Base-by-base conservation (phyloP, 2,888 invertebrate species). In the Philaethria dido region DNA sequence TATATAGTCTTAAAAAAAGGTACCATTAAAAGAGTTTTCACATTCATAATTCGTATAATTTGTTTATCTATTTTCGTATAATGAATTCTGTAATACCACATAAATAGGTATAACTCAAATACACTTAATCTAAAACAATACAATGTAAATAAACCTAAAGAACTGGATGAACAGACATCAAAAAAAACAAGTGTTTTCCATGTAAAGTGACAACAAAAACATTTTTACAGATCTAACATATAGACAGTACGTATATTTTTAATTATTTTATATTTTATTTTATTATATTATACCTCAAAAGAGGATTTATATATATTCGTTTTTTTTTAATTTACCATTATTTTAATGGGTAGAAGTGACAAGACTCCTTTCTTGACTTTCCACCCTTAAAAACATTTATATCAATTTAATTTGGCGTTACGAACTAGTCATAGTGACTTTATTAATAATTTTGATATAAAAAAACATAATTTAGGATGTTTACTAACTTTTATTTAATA, bases 21-120 rank as follows among this genome's bases (percentile, higher is more conserved):
- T 42, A 50, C 22, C 62, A 70, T 63, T 73, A 72, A 82, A 84
- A 84, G 78, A 78, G 75, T 72, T 42, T 80, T 81, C 83, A 89
- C 89, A 89, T 88, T 86, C 83, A 89, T 87, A 88, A 86, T 87
- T 87, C 86, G 85, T 89, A 85, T 89, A 89, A 82, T 88, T 69
- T 72, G 29, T 70, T 66, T 44, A 67, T 69, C 67, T 69, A 69
- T 67, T 45, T 73, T 70, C 69, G 65, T 70, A 70, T 70, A 74
- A 64, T n/a, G n/a, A n/a, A n/a, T 72, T 67, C 64, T 73, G 63
- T 72, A 72, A 72, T 74, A 68, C n/a, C n/a, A n/a, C 59, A 71
- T 68, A 70, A 70, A 68, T 60, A 70, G 47, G 62, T 67, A 60
- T 60, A 48, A 59, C n/a, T 66, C 62, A 66, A 66, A 69, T 70